Evolutionary conservation across 2,113 vertebrate genomes (phyloP).

Genomic region (Caranx ignobilis): DNA sequence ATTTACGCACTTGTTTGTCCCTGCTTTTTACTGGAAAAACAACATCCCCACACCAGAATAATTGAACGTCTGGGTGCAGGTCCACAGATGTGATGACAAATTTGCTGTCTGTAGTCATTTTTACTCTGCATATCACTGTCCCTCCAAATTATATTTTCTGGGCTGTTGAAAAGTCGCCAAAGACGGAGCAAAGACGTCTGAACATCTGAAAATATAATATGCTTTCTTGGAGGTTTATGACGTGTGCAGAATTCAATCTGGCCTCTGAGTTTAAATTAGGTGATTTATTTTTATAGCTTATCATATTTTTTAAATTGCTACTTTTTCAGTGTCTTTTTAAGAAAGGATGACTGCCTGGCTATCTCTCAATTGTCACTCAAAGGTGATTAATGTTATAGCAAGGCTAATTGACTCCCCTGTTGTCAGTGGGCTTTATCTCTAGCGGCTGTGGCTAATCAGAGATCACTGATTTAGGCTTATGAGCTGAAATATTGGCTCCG

Average conservation of each 20-base stretch:
- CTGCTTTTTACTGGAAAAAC: constrained; percentile 38
- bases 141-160: constrained; percentile 52
- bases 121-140: constrained; percentile 62
- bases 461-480: constrained; percentile 43
- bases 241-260: constrained; percentile 43
- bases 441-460: constrained; percentile 42
- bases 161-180: constrained; percentile 8
- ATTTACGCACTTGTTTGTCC: constrained; percentile 62
- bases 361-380: constrained; percentile 63
- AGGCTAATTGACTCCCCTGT: constrained; percentile 61
- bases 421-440: constrained; percentile 51
- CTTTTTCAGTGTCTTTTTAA: constrained; percentile 36
- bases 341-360: constrained; percentile 33
- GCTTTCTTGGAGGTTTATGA: constrained; percentile 47
- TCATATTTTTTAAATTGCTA: constrained; percentile 56
- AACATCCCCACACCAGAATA: constrained; percentile 49
- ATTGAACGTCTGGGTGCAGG: constrained; percentile 43
- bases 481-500: background rate
- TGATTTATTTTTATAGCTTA: constrained; percentile 61
- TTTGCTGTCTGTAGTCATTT: constrained; percentile 58
- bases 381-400: constrained; percentile 52
- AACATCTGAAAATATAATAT: constrained; percentile 40
- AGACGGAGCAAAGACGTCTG: constrained; percentile 12
- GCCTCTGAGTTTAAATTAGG: constrained; percentile 48
- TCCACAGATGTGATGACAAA: constrained; percentile 64